phyloP scores from a whole-genome alignment of 2,888 invertebrate species.

The Drosophila lacicola region DNA sequence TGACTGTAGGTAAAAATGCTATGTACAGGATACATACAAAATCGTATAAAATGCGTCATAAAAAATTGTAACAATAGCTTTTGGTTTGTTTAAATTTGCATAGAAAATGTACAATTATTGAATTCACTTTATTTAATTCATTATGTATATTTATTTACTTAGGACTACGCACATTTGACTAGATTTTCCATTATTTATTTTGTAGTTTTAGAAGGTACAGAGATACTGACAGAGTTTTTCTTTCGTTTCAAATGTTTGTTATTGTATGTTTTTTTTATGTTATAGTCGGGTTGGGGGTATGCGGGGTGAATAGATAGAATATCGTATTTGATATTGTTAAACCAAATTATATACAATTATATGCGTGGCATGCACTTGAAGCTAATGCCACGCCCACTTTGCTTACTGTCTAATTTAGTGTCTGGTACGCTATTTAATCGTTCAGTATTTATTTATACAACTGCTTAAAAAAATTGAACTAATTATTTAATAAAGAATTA shows the following conservation, averaged over 20 bases:
- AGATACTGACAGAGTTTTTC: slow-evolving; percentile 77
- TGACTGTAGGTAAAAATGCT: slow-evolving; percentile 63
- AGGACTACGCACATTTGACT: slow-evolving; percentile 62
- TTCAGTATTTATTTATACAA: slow-evolving; percentile 36
- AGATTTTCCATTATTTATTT: slow-evolving; percentile 38
- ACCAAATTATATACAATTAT: slow-evolving; percentile 30
- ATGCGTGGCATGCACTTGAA: slow-evolving; percentile 39
- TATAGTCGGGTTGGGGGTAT: slow-evolving; percentile 10
- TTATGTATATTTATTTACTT: slow-evolving; percentile 68
- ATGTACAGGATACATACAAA: slow-evolving; percentile 69
- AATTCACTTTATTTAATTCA: slow-evolving; percentile 31
- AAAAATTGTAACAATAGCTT: slow-evolving; percentile 69
- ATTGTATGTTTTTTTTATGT: slow-evolving; percentile 16
- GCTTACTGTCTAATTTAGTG: slow-evolving; percentile 77
- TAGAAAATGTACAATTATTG: slow-evolving; percentile 73
- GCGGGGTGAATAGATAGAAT: slow-evolving; percentile 18
- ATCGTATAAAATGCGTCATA: slow-evolving; percentile 69
- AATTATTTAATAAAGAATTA: slow-evolving; percentile 39
- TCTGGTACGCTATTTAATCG: slow-evolving; percentile 71
- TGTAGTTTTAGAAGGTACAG: slow-evolving; percentile 80
- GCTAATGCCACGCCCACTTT: slow-evolving; percentile 49
- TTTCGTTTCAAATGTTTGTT: slow-evolving; percentile 13
- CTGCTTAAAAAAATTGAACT: slow-evolving; percentile 47
- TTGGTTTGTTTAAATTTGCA: slow-evolving; percentile 18
- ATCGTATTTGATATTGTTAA: slow-evolving; percentile 1